These are phyloP conservation scores for Bombus huntii DNA, from an alignment of 1,140 invertebrate genomes.

Conservation along the genomic window DNA sequence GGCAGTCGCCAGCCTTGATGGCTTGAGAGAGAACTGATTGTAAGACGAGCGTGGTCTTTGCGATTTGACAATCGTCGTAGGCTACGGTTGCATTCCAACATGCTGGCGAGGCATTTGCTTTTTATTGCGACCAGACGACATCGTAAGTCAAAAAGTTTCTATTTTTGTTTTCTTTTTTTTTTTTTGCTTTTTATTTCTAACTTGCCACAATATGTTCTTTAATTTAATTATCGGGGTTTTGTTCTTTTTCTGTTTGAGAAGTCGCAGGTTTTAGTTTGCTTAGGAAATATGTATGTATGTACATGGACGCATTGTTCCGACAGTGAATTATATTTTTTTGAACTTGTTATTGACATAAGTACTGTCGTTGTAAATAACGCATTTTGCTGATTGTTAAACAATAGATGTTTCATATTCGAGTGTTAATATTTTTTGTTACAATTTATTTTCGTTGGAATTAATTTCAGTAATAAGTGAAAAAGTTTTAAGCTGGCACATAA, in stretches of 20 bases:
- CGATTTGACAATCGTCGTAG: conserved; percentile 23
- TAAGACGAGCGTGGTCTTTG: conserved; percentile 44
- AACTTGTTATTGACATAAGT: too few relatives aligned
- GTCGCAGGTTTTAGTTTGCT: not conserved
- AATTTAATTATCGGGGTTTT: not conserved
- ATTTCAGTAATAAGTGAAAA: not conserved
- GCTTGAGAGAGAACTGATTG: conserved; percentile 40
- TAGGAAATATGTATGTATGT: not conserved
- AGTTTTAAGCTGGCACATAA: not conserved
- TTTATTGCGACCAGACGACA: conserved; percentile 78
- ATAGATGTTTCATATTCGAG: not conserved
- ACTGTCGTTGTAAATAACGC: too few relatives aligned
- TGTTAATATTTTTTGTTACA: not conserved
- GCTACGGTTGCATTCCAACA: conserved; percentile 52
- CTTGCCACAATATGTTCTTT: not conserved
- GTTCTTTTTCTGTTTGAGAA: not conserved
- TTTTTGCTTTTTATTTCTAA: not conserved
- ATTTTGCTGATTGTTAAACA: not conserved
- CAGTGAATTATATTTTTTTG: too few relatives aligned
- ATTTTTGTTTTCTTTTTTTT: not conserved
- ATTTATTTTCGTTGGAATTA: not conserved
- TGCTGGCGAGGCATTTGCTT: conserved; percentile 79
- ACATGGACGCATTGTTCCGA: not conserved
- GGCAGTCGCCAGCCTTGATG: conserved; percentile 73
- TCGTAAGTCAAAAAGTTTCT: conserved; percentile 71